Conservation (phyloP, 2,113 vertebrate genomes). For the Cyprinus carpio region DNA sequence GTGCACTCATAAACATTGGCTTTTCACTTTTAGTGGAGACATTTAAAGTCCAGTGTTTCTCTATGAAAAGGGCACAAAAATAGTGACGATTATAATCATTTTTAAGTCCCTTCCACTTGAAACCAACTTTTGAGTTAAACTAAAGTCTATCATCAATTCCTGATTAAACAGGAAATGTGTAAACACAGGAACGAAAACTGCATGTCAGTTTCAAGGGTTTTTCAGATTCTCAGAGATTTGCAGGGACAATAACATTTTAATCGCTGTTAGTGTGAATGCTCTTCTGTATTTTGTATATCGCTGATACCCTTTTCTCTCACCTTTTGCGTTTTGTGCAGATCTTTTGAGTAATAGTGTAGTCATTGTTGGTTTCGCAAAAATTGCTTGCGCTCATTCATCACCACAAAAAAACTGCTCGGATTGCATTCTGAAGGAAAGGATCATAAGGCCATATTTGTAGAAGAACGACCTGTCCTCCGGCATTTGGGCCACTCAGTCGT, state of each 20-base stretch:
- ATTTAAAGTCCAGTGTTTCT: neutral
- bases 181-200: neutral
- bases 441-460: slow-evolving; percentile 44
- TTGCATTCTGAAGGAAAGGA: slow-evolving; percentile 25
- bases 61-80: neutral
- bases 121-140: neutral
- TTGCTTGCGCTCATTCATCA: slow-evolving; percentile 1
- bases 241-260: neutral
- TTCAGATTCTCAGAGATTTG: neutral
- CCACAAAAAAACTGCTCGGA: slow-evolving; percentile 11
- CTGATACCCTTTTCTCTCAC: slow-evolving; percentile 40
- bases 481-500: slow-evolving; percentile 48
- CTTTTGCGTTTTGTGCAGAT: neutral
- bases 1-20: neutral
- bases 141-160: neutral
- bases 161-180: neutral
- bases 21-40: neutral
- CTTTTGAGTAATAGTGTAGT: slow-evolving; percentile 32
- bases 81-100: neutral
- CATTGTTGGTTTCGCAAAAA: slow-evolving; percentile 30
- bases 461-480: slow-evolving; percentile 49
- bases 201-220: neutral
- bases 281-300: neutral
- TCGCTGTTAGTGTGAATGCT: neutral
- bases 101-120: neutral